Evolutionary conservation across 1,140 invertebrate species (phyloP).

Genomic region (Platorchestia sp.): DNA sequence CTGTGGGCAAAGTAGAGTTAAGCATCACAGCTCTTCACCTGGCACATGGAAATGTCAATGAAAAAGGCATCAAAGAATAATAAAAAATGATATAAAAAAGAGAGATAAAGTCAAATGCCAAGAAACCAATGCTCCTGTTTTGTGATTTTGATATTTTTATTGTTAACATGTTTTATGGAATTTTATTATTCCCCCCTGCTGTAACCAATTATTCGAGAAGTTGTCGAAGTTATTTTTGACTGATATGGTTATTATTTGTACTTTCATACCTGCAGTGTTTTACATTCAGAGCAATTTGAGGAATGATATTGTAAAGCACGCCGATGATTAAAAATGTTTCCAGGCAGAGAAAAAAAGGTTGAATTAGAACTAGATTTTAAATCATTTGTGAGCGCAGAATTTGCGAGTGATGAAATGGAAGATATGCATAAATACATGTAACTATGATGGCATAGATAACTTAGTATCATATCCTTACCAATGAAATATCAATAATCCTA

Average conservation of each 20-base stretch:
- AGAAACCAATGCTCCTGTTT: not conserved
- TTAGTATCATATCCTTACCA: not conserved
- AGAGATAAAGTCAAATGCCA: not conserved
- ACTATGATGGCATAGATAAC: not conserved
- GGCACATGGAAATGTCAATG: not conserved
- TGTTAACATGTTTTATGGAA: not conserved
- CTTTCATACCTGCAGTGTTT: no score
- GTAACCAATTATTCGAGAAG: not conserved
- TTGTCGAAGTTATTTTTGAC: not conserved
- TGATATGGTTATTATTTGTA: not conserved
- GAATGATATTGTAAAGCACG: no score
- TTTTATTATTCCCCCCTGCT: not conserved
- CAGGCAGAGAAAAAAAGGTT: no score
- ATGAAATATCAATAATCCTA: not conserved
- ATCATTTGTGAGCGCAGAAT: not conserved
- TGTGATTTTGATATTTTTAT: no score
- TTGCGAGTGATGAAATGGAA: not conserved
- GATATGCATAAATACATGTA: no score
- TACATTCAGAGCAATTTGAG: no score
- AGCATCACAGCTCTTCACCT: not conserved
- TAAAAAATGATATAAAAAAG: not conserved
- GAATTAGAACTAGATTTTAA: not conserved
- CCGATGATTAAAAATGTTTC: not conserved
- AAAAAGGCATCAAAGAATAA: not conserved
- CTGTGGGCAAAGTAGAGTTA: conserved; percentile 19